Conservation (phyloP, 2,113 vertebrate genomes). For the Hiodon alosoides region DNA sequence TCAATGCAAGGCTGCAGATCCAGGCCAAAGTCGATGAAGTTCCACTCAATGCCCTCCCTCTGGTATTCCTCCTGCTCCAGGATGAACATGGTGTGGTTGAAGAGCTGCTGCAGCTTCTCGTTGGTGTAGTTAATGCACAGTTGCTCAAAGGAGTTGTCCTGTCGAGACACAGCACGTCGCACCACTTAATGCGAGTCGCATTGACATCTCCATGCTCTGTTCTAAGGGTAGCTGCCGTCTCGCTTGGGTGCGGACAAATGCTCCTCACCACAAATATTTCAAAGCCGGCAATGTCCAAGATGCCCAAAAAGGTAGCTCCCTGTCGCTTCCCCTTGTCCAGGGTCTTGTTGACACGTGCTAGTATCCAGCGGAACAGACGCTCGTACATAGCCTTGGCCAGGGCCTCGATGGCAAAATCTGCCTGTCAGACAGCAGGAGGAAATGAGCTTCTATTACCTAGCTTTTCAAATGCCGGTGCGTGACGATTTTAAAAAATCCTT, state of each 20-base stretch:
- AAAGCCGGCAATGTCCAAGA: constrained; percentile 95
- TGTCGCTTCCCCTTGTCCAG: constrained; percentile 92
- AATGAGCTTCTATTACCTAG: no score
- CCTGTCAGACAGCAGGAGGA: constrained; percentile 52
- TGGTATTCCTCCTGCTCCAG: constrained; percentile 96
- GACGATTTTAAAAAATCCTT: no score
- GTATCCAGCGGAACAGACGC: constrained; percentile 88
- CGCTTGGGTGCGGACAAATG: not conserved
- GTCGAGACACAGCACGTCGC: not conserved
- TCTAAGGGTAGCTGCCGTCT: no score
- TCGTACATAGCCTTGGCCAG: constrained; percentile 92
- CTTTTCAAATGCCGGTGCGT: no score
- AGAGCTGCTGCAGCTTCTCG: constrained; percentile 94
- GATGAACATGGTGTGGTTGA: constrained; percentile 98
- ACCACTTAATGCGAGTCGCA: no score
- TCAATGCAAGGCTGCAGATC: constrained; percentile 95
- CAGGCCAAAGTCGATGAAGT: constrained; percentile 93
- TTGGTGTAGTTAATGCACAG: constrained; percentile 98
- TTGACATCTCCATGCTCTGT: no score
- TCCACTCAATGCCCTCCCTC: constrained; percentile 92
- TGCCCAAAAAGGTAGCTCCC: constrained; percentile 85
- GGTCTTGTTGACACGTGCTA: constrained; percentile 85
- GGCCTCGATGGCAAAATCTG: constrained; percentile 86
- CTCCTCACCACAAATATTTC: constrained; percentile 89
- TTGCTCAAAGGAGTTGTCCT: constrained; percentile 97